Evolutionary conservation across 2,888 invertebrate species (phyloP), one percentile per base, ranked within the genome.

Genomic region (Nematopogon swammerdamellus): DNA sequence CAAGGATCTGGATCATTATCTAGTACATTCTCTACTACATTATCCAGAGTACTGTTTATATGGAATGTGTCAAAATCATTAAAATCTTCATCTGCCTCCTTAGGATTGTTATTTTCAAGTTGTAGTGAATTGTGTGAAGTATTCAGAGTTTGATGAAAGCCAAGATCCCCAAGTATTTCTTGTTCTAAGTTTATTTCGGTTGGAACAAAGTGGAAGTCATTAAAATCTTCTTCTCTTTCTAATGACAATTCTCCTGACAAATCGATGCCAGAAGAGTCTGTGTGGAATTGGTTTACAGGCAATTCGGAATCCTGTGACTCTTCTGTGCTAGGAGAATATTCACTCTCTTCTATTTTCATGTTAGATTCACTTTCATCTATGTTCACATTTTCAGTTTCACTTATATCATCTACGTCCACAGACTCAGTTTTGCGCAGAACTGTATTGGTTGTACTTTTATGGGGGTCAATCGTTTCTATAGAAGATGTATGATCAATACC

Each of bases 21-120:
- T 47, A 62, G 49, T 52, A 54, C 56, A 50, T 54, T 53, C 51
- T 58, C 47, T 54, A 60, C 58, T 46, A 51, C 56, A 52, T 59
- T 58, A 52, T 64, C 55, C 54, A 52, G 52, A 17, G 56, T 48
- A 52, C 55, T 60, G 16, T 63, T 65, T 59, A 71, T 71, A 60
- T 80, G 72, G 56, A 83, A 83, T 54, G 82, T 76, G 59, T 80
- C 73, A 67, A 82, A 81, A 58, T 81, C 76, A 45, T 70, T 79
- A 68, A 82, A 80, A 57, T 80, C 80, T 58, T 81, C 76, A 53
- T 67, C 59, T 2, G 30, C 43, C 3, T 3, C n/a, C 14, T 4
- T 25, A 6, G 11, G 3, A 36, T 36, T 14, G 36, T 25, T 25
- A 25, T 25, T 10, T 25, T 25, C 25, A 6, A 6, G 25, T 25